A percentile compares a stretch with the other conserved stretches of the same genome.
phyloP scores from a whole-genome alignment of 2,797 vertebrate genomes.

The Myotis daubentonii region DNA sequence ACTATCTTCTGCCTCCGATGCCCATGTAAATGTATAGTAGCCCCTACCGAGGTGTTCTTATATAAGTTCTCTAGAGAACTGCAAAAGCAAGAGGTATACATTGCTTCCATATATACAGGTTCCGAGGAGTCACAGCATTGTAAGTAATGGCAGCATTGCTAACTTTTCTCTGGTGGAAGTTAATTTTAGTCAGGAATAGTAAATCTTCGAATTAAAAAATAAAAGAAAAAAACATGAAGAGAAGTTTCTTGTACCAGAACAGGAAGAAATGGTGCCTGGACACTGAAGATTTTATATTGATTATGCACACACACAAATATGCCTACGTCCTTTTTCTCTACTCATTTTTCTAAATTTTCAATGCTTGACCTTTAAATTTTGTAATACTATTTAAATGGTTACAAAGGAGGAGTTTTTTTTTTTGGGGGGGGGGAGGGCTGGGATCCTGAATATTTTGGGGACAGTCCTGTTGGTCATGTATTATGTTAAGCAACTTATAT shows the following conservation, averaged over 20 bases:
- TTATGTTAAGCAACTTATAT: neutral
- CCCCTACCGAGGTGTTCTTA: neutral
- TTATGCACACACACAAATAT: neutral
- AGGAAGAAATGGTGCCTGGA: neutral
- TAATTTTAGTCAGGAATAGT: conserved; percentile 27
- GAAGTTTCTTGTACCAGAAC: neutral
- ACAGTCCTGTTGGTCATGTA: neutral
- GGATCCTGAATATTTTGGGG: neutral
- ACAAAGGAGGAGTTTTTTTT: neutral
- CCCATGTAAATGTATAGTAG: neutral
- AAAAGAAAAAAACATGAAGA: neutral
- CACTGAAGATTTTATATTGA: neutral
- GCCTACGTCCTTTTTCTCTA: neutral
- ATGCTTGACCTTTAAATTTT: neutral
- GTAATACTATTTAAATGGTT: neutral
- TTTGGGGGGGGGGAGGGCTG: neutral
- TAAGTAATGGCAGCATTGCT: neutral
- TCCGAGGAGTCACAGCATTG: neutral
- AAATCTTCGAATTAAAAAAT: neutral
- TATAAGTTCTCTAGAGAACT: neutral
- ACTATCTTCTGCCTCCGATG: neutral
- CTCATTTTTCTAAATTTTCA: conserved; percentile 6
- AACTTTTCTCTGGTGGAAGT: neutral
- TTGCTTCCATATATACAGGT: neutral
- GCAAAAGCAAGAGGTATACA: neutral